A percentile compares a stretch with the other conserved stretches of the same genome.
Conservation (phyloP, 2,113 vertebrate species). For the Vulpes vulpes region DNA sequence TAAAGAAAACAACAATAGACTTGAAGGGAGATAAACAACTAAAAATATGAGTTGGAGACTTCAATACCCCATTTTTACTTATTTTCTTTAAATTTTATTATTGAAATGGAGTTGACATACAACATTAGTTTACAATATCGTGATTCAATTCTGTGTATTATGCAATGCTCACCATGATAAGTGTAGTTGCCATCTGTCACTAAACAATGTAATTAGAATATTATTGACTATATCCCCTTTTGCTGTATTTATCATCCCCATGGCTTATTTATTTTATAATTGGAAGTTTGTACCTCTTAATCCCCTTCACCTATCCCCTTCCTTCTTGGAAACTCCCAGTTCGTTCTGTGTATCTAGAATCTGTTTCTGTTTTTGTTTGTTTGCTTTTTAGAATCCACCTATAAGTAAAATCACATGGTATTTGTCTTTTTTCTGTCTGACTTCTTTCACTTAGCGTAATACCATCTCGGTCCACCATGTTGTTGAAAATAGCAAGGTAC, state of each 20-base stretch:
- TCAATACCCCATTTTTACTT: neutral
- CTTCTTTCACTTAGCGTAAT: neutral
- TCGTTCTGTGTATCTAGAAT: neutral
- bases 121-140: neutral
- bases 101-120: neutral
- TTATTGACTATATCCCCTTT: neutral
- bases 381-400: neutral
- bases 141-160: neutral
- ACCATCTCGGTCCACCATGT: neutral
- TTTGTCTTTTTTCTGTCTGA: neutral
- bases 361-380: neutral
- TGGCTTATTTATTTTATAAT: neutral
- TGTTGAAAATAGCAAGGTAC: neutral
- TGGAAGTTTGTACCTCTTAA: neutral
- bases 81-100: neutral
- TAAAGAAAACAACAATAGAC: neutral
- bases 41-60: neutral
- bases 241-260: neutral
- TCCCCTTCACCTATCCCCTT: neutral
- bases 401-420: neutral
- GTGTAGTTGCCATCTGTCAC: neutral
- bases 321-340: neutral
- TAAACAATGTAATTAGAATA: neutral
- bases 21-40: neutral
- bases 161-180: neutral